phyloP scores from a whole-genome alignment of 2,113 vertebrate species.

The Leptosomus discolor region DNA sequence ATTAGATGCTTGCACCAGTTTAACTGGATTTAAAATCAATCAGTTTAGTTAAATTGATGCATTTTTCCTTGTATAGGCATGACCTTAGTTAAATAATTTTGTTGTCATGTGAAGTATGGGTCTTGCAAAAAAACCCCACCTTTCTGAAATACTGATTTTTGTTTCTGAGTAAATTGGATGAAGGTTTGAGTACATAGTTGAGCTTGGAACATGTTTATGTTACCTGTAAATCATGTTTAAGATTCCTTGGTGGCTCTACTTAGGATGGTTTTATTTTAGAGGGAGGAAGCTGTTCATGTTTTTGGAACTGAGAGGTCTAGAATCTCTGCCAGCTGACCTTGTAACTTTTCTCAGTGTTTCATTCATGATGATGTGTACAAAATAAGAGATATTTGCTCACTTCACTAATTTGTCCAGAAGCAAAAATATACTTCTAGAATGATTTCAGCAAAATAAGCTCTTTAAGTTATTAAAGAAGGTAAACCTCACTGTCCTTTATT shows the following conservation, averaged over 20 bases:
- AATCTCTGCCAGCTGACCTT: background rate
- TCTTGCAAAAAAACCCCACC: background rate
- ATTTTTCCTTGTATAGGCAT: constrained; percentile 26
- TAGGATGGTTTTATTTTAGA: background rate
- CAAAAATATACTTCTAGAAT: background rate
- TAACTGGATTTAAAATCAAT: constrained; percentile 54
- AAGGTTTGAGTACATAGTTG: background rate
- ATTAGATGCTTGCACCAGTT: constrained; percentile 46
- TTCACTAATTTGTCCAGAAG: background rate
- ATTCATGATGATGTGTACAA: background rate
- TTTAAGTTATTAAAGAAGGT: background rate
- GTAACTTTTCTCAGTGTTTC: background rate
- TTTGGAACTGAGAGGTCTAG: background rate
- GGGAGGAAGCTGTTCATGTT: background rate
- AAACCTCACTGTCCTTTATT: background rate
- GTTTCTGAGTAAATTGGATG: background rate
- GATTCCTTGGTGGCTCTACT: background rate
- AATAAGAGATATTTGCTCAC: background rate
- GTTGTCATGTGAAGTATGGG: background rate
- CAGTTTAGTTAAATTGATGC: constrained; percentile 27
- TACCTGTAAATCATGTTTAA: background rate
- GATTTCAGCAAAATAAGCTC: background rate
- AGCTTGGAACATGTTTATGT: background rate
- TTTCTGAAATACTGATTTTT: background rate
- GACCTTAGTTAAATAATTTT: constrained; percentile 33